These are phyloP conservation scores for Eumacrocentrus americanus DNA, from an alignment of 2,888 invertebrate species.

Conservation along the genomic window DNA sequence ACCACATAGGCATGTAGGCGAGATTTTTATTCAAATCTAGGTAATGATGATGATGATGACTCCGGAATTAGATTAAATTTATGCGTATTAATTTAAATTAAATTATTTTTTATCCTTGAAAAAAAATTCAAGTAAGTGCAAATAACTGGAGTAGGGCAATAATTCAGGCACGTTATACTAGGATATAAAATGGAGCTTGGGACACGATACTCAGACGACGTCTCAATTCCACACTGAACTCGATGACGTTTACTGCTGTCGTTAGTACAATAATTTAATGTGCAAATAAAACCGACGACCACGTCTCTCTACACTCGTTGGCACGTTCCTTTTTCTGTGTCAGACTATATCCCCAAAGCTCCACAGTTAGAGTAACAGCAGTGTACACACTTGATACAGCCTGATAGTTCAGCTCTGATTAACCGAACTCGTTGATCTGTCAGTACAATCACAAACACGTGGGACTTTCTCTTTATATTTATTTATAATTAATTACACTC, in stretches of 20 bases:
- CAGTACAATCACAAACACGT: conserved; percentile 17
- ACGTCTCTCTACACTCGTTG: background rate
- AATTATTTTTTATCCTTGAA: background rate
- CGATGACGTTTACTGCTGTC: conserved; percentile 27
- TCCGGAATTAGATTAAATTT: no score
- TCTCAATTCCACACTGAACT: conserved; percentile 32
- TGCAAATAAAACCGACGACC: conserved; percentile 6
- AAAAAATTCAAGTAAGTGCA: background rate
- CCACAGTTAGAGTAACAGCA: conserved; percentile 38
- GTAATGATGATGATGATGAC: no score
- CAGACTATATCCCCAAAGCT: conserved; percentile 40
- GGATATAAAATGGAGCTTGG: conserved; percentile 20
- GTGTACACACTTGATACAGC: conserved; percentile 41
- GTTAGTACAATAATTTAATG: conserved; percentile 24
- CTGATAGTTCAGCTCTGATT: conserved; percentile 57
- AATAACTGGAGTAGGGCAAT: conserved; percentile 24
- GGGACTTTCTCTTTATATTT: conserved; percentile 51
- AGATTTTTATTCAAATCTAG: no score
- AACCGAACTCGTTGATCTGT: conserved; percentile 32
- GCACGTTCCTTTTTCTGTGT: conserved; percentile 1
- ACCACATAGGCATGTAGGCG: background rate
- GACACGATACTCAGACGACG: conserved; percentile 12
- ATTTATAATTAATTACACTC: no score
- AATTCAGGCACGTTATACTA: conserved; percentile 27
- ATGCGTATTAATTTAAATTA: background rate